Base-by-base conservation (phyloP, 2,113 vertebrate species). In the Aplodontia rufa region DNA sequence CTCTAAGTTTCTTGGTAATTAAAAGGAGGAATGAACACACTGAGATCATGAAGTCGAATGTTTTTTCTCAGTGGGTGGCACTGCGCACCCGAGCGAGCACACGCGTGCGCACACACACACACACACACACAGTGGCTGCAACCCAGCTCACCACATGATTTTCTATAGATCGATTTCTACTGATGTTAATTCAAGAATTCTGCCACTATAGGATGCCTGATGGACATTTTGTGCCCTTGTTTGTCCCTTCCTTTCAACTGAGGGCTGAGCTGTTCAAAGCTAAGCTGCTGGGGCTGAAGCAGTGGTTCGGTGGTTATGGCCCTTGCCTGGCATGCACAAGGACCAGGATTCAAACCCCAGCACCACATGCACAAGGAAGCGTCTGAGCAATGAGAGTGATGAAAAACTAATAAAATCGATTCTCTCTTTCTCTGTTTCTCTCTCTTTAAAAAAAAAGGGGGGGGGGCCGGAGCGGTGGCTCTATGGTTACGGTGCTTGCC, bases 181-280 rank as follows among this genome's bases (percentile, higher is more conserved):
- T 96, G 94, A 62, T 87, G 45, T 84, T 94, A 95, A 76, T 80
- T 76, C 49, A 72, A 94, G 87, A 95, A 95, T 96, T 90, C 78
- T 69, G 78, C 93, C 78, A 83, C 82, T 30, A 62, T 71, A 79
- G 75, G 72, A 66, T 0, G 2, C 42, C 93, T 79, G 74, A 74
- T 66, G 75, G 55, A 91, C 49, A 84, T 94, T 88, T 75, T 92
- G 87, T n/a, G 83, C 72, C 19, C 22, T n/a, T 32, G 30, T 22
- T 91, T 91, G 51, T 75, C 35, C 87, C 91, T 93, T 84, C 24
- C 64, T 72, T 84, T 84, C 91, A 96, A 80, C 28, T 93, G 55
- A 95, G 20, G 60, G 53, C 60, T 91, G 87, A 69, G 11, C 53
- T 78, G 32, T 75, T 91, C 53, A 87, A 83, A 69, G 45, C 24